Evolutionary conservation across 2,797 vertebrate species (phyloP).

Genomic region (Phalloptychus januarius): DNA sequence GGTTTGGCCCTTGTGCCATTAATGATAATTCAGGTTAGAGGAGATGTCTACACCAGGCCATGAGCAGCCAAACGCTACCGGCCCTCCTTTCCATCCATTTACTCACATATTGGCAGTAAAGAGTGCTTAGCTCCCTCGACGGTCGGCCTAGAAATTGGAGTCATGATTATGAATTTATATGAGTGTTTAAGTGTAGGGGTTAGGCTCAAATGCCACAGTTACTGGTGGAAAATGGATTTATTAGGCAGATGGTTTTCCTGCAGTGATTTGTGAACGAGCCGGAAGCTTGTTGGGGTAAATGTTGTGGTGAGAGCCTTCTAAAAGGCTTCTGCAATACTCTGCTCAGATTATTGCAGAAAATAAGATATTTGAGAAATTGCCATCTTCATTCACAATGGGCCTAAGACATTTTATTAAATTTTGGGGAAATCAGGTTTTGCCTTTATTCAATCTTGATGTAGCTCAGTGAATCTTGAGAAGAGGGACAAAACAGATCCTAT

Average conservation of each 20-base stretch:
- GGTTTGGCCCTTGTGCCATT: conserved; percentile 49
- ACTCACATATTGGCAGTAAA: conserved; percentile 67
- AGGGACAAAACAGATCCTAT: too few relatives aligned
- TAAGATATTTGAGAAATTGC: conserved; percentile 10
- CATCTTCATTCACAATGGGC: conserved; percentile 2
- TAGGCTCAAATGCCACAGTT: conserved; percentile 60
- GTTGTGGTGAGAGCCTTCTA: conserved; percentile 43
- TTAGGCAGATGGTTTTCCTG: conserved; percentile 58
- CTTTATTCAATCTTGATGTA: conserved; percentile 25
- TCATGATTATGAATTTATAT: conserved; percentile 92
- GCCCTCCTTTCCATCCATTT: conserved; percentile 46
- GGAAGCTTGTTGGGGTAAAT: conserved; percentile 18
- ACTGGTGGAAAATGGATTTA: conserved; percentile 71
- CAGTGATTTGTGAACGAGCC: conserved; percentile 49
- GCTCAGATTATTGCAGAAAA: not conserved
- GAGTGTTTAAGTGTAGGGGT: conserved; percentile 78
- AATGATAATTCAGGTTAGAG: conserved; percentile 73
- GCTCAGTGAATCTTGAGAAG: too few relatives aligned
- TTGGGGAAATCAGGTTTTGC: conserved; percentile 31
- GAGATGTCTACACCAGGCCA: conserved; percentile 57
- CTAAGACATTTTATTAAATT: conserved; percentile 32
- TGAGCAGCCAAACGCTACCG: conserved; percentile 43
- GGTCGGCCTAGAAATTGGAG: conserved; percentile 66
- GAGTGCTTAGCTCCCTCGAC: conserved; percentile 58
- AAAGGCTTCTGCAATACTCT: conserved; percentile 34